Evolutionary conservation across 1,140 invertebrate species (phyloP), one percentile per base, ranked within the genome.

Genomic region (Pogonomyrmex barbatus): DNA sequence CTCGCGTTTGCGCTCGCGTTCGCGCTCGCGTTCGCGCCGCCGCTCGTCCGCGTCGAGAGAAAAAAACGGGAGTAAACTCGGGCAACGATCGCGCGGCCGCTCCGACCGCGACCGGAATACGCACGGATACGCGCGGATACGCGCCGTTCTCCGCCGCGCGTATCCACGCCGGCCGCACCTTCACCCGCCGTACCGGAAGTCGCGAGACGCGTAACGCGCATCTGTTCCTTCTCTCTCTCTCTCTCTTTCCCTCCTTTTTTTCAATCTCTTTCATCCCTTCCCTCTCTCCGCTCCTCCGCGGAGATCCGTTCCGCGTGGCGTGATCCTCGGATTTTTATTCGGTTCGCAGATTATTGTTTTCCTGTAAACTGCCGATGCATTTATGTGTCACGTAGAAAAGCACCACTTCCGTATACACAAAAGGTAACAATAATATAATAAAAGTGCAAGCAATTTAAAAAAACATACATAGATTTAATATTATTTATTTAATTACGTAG

Each of bases 41-140:
- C 62, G 47, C 47, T 54, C 9, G n/a, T 42, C 12, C 54, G 79
- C 60, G 56, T 71, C 68, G 54, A 52, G 54, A 73, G 24, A 24
- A 24, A 24, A 73, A 56, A 81, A 83, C 54, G 42, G 67, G 68
- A 83, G 68, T 39, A 71, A 83, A 62, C 56, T 60, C 70, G 77
- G 62, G n/a, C 62, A 79, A 79, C 36, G 77, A 68, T 67, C 63
- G 62, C 47, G 54, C 54, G n/a, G n/a, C 12, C 39, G 39, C 39
- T n/a, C 45, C 42, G 58, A 47, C 63, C 62, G 9, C 77, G 62
- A 56, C 42, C 67, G 67, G 68, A 82, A 67, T 60, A 62, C 54
- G 52, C 79, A 45, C 76, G 76, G 63, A n/a, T n/a, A n/a, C n/a
- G n/a, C n/a, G 45, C 60, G 76, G 52, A 75, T 36, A 52, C 45